A percentile compares a stretch with the other conserved stretches of the same genome.
Conservation (phyloP, 2,888 invertebrate genomes). For the Dynastes maya region DNA sequence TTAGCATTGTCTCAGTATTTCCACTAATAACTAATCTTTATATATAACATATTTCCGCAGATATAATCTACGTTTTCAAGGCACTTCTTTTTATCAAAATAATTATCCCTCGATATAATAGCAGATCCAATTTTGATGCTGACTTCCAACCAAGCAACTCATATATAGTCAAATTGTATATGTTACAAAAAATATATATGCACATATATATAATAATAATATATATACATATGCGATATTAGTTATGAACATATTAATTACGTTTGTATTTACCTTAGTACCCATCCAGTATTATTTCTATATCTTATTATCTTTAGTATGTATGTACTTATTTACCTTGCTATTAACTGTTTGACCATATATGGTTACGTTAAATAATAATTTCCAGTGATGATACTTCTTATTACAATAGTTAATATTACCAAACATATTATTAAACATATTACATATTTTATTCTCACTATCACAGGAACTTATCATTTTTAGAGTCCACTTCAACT, state of each 20-base stretch:
- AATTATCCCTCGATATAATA: slow-evolving; percentile 43
- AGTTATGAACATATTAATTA: slow-evolving; percentile 33
- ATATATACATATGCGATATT: slow-evolving; percentile 27
- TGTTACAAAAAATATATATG: slow-evolving; percentile 30
- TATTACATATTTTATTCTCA: slow-evolving; percentile 15
- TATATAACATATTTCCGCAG: slow-evolving; percentile 64
- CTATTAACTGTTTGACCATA: slow-evolving; percentile 37
- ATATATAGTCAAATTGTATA: slow-evolving; percentile 43
- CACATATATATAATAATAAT: slow-evolving; percentile 19
- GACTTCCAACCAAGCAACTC: slow-evolving; percentile 41
- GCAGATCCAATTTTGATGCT: slow-evolving; percentile 36
- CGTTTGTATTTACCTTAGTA: slow-evolving; percentile 40
- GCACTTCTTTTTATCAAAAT: slow-evolving; percentile 62
- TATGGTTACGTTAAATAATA: slow-evolving; percentile 45
- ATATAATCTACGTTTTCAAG: slow-evolving; percentile 60
- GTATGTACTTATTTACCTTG: neutral
- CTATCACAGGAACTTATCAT: slow-evolving; percentile 44
- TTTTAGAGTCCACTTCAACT: slow-evolving; percentile 30
- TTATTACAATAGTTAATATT: slow-evolving; percentile 15
- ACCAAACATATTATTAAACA: slow-evolving; percentile 15
- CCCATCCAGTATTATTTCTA: slow-evolving; percentile 30
- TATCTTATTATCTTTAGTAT: slow-evolving; percentile 22
- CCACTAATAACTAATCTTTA: slow-evolving; percentile 60
- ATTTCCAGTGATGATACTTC: slow-evolving; percentile 34
- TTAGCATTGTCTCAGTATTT: slow-evolving; percentile 64